These are phyloP conservation scores for Strix aluco DNA, from an alignment of 2,113 vertebrate species.

Conservation along the genomic window DNA sequence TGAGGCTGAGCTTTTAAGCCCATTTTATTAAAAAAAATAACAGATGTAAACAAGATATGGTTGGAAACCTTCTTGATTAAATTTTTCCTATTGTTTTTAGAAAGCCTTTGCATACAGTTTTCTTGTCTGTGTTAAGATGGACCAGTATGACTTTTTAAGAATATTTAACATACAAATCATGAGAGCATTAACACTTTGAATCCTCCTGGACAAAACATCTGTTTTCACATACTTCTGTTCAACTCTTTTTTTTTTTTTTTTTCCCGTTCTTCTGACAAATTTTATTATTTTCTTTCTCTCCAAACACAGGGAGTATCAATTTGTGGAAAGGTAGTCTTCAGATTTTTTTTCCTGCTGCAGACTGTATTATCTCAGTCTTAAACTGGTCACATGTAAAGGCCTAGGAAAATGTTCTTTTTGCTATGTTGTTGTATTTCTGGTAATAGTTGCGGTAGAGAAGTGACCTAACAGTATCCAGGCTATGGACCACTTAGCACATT, in stretches of 20 bases:
- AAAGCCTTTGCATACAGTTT: constrained; percentile 2
- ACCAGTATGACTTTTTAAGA: background rate
- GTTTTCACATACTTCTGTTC: background rate
- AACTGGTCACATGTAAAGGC: background rate
- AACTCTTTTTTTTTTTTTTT: background rate
- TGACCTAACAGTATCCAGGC: background rate
- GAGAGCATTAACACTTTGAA: background rate
- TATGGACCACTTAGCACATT: background rate
- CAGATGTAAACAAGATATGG: constrained; percentile 49
- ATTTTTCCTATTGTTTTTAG: constrained; percentile 26
- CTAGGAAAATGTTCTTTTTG: background rate
- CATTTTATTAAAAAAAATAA: constrained; percentile 73
- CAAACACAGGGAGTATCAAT: background rate
- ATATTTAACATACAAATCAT: background rate
- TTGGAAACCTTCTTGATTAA: constrained; percentile 44
- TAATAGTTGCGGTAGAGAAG: background rate
- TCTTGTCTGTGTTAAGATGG: background rate
- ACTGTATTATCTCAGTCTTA: background rate
- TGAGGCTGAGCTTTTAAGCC: constrained; percentile 70
- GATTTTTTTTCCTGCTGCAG: background rate
- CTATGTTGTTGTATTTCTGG: background rate
- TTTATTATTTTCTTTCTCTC: background rate
- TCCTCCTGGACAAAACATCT: background rate
- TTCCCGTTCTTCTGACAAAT: background rate
- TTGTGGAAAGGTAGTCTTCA: background rate